Evolutionary conservation across 2,888 invertebrate species (phyloP), one percentile per base, ranked within the genome.

Genomic region (Nephrotoma guestfalica): DNA sequence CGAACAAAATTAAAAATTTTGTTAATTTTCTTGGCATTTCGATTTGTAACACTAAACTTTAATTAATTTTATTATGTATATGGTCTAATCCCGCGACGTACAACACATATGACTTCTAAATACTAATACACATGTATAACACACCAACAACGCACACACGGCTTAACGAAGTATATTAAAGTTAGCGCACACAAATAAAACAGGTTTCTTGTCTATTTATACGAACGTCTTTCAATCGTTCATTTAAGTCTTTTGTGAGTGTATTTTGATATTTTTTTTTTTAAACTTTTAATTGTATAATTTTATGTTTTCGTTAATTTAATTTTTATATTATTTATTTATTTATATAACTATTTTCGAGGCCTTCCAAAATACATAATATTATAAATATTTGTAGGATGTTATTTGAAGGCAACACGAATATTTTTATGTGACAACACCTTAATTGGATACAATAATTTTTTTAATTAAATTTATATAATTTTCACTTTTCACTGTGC

Each of bases 1-100:
- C 98, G 92, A 98, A 97, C 88, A 98, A 94, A 89, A 98, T 97
- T 88, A 98, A 93, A 92, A 98, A 98, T 92, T 98, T 98, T 88
- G 97, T 93, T 89, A 98, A 93, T 92, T 98, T 98, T 89, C 96
- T 94, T 89, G 97, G 96, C 96, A 97, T 97, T 90, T 90, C 92
- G 43, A 85, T 85, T 85, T 7, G 4, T 15, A 85, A 43, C 43
- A 43, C 43, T 30, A 30, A 71, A 71, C 9, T 71, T 30, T 71
- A 43, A 43, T 43, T 30, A 30, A 30, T 30, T 30, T 30, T 3
- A 30, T 30, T 30, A 30, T 30, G 2, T 30, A 30, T 43, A 43
- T 43, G 7, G 43, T 3, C 6, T 43, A 30, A 71, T 71, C 11
- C 47, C 5, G 18, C 18, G 6, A 57, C 57, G 18, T 15, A 57